Base-by-base conservation (phyloP, 2,888 invertebrate species). In the Eubasilissa splendida region DNA sequence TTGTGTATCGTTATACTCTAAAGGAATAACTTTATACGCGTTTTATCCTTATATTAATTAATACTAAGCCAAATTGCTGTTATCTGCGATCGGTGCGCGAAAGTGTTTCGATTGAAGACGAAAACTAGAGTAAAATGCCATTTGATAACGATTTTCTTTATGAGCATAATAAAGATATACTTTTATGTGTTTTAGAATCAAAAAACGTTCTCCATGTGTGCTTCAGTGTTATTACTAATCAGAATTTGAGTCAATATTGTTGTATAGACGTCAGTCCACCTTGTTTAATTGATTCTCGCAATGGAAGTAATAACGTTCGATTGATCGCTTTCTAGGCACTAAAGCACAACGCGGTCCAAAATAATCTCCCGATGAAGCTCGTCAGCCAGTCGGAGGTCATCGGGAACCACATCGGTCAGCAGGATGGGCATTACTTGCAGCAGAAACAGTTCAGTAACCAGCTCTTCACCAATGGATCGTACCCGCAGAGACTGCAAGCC, bases 391-490 rank as follows among this genome's bases (percentile, higher is more conserved):
- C 88, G 83, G 91, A 91, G 79, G 90, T 90, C 81, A 88, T 90
- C 75, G 83, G 83, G n/a, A 87, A 87, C 85, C 90, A 91, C 84
- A 85, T 91, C 85, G 88, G 88, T 42, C 90, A 88, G 84, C 88
- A 91, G 85, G 91, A 90, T 87, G 89, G 89, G 53, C 91, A 90
- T 85, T 90, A 89, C 84, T 87, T 91, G 83, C 91, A 92, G 85
- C 91, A 91, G 84, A 91, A 92, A 84, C 91, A 91, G 85, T 89
- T 90, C 86, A 88, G 88, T 84, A 90, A 89, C 84, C 91, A 91
- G 7, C 86, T 90, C 9, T 90, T 88, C 84, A 90, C 90, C 83
- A 89, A 87, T 56, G 87, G 89, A 56, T 90, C 89, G 83, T 85
- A 87, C 84, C 88, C 87, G 76, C 85, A 86, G 52, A 85, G 86